Conservation (phyloP, 2,888 invertebrate genomes). For the Octonoba sinensis region DNA sequence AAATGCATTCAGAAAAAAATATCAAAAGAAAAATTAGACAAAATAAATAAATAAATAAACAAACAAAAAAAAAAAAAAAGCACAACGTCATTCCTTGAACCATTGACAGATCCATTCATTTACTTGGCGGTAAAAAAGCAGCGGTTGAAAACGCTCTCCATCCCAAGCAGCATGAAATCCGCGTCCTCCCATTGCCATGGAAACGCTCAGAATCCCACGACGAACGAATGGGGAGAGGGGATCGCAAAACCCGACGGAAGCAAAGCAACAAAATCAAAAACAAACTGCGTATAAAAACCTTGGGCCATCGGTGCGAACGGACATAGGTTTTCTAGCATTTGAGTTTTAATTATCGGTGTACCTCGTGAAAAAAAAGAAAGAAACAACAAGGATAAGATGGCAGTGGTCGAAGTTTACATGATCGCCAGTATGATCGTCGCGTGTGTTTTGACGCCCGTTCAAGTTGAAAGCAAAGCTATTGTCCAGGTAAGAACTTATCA, state of each 20-base stretch:
- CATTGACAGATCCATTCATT: conserved; percentile 10
- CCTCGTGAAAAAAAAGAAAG: too few species aligned
- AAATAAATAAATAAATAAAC: too few species aligned
- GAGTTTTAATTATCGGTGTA: too few species aligned
- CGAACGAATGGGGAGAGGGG: conserved; percentile 3
- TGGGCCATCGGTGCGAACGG: conserved; percentile 15
- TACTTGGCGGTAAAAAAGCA: conserved; percentile 18
- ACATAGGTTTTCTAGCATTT: conserved; percentile 5
- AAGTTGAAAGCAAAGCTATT: conserved; percentile 45
- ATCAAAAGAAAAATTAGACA: too few species aligned
- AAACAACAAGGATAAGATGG: too few species aligned
- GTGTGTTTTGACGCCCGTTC: conserved; percentile 24
- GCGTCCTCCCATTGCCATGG: conserved; percentile 37
- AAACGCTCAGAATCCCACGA: conserved; percentile 15
- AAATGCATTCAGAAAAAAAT: too few species aligned
- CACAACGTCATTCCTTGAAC: neutral
- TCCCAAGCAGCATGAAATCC: conserved; percentile 10
- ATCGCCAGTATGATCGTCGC: neutral
- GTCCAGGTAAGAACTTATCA: conserved; percentile 31
- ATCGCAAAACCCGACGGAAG: conserved; percentile 14
- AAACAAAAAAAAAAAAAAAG: too few species aligned
- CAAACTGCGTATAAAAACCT: conserved; percentile 44
- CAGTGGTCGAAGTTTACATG: too few species aligned
- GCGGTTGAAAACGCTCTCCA: conserved; percentile 4
- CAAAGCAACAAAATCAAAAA: conserved; percentile 19